Base-by-base conservation (phyloP, 2,113 vertebrate genomes). In the Plectropomus leopardus region DNA sequence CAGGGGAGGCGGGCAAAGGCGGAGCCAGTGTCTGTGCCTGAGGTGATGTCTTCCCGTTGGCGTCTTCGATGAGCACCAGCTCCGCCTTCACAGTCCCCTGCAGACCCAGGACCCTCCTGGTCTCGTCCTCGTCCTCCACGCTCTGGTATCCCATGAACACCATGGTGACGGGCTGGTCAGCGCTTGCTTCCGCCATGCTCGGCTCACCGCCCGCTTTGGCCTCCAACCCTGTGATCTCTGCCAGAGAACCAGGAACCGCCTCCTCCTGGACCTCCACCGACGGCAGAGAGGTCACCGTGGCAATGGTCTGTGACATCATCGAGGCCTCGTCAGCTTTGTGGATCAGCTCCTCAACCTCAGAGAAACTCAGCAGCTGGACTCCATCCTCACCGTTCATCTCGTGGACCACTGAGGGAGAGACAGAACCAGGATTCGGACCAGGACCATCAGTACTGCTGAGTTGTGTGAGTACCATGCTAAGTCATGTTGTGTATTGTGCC, bases 111-210 rank as follows among this genome's bases (percentile, higher is more conserved):
- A 97, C 96, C 83, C 95, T 98, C 93, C 96, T 97, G 85, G 96
- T 98, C 89, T 98, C 96, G 0, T 95, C 93, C 89, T 97, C 97
- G 0, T 98, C 98, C 88, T 98, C 97, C 77, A 99, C 98, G 0
- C 92, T 96, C 94, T 98, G 97, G 91, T 98, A 99, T 10, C 98
- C 98, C 97, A 99, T 98, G 90, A 99, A 99, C 89, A 98, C 97
- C 98, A 99, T 98, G 83, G 97, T 99, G 79, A 99, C 96, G 0
- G 97, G 97, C 28, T 97, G 95, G 55, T 97, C 96, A 0, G 88
- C 88, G 58, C 95, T 95, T 0, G 96, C 92, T 47, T 96, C 95
- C 0, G 61, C 82, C 19, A 94, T 73, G 0, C 80, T 83, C 0
- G 72, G 73, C 63, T 58, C 79, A 0, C 16, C 42, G 0, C 1